Evolutionary conservation across 2,888 invertebrate species (phyloP).

Genomic region (Alsophila aescularia): DNA sequence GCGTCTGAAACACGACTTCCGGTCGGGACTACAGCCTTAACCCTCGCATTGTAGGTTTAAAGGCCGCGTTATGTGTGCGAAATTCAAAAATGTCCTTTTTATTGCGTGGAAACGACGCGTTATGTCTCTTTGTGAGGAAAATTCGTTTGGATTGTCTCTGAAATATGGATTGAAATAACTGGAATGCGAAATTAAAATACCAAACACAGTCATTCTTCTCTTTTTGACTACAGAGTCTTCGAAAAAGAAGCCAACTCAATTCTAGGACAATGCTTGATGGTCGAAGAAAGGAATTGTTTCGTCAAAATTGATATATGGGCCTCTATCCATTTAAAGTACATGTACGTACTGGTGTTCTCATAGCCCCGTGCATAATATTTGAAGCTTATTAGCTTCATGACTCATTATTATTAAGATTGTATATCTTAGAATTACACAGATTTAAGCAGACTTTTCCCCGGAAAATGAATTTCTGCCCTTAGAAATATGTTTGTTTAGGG

Average conservation of each 20-base stretch:
- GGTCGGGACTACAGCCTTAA: conserved; percentile 68
- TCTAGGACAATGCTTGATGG: too few relatives aligned
- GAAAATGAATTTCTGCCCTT: not conserved
- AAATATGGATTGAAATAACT: conserved; percentile 5
- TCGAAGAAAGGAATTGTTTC: too few relatives aligned
- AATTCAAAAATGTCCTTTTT: conserved; percentile 56
- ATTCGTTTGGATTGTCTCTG: conserved; percentile 24
- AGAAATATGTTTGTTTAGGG: not conserved
- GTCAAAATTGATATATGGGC: too few relatives aligned
- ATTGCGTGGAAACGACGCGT: conserved; percentile 16
- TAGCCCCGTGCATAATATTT: too few relatives aligned
- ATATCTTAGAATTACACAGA: not conserved
- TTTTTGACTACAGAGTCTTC: too few relatives aligned
- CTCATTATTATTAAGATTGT: not conserved
- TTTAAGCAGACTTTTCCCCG: not conserved
- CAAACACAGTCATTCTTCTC: too few relatives aligned
- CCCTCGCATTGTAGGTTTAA: conserved; percentile 47
- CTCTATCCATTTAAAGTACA: too few relatives aligned
- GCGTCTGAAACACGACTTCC: conserved; percentile 70
- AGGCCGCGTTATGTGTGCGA: conserved; percentile 54
- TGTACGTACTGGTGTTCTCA: too few relatives aligned
- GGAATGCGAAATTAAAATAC: not conserved
- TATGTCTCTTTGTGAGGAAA: conserved; percentile 13
- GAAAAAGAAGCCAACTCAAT: too few relatives aligned
- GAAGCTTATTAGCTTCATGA: too few relatives aligned